Conservation (phyloP, 2,797 vertebrate species). For the Melanotaenia boesemani region DNA sequence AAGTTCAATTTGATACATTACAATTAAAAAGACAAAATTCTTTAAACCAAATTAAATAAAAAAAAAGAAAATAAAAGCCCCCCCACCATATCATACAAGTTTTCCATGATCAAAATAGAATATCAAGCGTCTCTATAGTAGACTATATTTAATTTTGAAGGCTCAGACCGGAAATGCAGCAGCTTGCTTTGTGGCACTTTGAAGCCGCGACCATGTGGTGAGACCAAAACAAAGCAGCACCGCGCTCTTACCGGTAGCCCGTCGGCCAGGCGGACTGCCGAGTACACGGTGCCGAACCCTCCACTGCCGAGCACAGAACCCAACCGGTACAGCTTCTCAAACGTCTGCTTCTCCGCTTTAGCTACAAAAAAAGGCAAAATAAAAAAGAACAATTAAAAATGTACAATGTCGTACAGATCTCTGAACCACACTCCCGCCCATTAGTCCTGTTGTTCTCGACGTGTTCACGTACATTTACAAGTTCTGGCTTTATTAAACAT, state of each 20-base stretch:
- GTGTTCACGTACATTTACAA: too few relatives aligned
- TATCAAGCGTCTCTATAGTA: too few relatives aligned
- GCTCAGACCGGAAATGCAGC: not conserved
- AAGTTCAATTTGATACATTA: too few relatives aligned
- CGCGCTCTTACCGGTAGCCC: slow-evolving; percentile 90
- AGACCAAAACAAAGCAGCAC: slow-evolving; percentile 57
- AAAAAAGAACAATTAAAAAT: too few relatives aligned
- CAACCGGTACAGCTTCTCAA: slow-evolving; percentile 95
- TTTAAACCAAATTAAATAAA: too few relatives aligned
- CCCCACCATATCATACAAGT: too few relatives aligned
- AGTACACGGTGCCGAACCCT: slow-evolving; percentile 95
- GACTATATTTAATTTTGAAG: slow-evolving; percentile 31
- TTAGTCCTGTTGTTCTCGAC: too few relatives aligned
- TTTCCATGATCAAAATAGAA: too few relatives aligned
- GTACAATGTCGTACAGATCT: slow-evolving; percentile 66
- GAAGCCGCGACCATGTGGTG: not conserved
- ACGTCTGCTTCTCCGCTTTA: slow-evolving; percentile 92
- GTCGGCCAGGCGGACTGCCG: slow-evolving; percentile 91
- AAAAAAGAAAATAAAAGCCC: too few relatives aligned
- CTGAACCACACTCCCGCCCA: not conserved
- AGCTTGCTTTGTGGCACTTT: not conserved
- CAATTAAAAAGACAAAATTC: too few relatives aligned
- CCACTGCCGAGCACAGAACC: slow-evolving; percentile 95
- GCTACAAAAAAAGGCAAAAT: slow-evolving; percentile 73
- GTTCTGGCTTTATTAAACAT: too few relatives aligned